These are phyloP conservation scores for Cochlearius cochlearius DNA, from an alignment of 2,113 vertebrate species.

Conservation along the genomic window DNA sequence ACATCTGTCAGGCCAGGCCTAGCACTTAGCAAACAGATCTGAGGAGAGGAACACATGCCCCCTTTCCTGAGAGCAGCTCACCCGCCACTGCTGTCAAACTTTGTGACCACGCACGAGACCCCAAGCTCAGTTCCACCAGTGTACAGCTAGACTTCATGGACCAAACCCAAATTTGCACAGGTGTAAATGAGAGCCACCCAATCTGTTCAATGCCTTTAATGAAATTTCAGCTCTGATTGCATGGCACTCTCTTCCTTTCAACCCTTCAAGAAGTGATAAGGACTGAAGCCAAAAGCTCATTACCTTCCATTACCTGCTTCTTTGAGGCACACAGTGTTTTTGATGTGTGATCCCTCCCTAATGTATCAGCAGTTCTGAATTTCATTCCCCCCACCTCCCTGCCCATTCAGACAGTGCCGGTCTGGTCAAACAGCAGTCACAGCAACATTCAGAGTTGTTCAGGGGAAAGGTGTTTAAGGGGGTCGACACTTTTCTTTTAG, in stretches of 20 bases:
- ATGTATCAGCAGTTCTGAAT: neutral
- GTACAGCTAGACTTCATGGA: neutral
- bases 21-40: constrained; percentile 50
- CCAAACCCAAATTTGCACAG: neutral
- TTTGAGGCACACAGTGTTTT: neutral
- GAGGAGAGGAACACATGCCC: constrained; percentile 46
- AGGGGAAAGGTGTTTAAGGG: neutral
- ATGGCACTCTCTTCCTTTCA: neutral
- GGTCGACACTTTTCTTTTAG: neutral
- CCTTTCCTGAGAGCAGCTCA: constrained; percentile 35
- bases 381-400: neutral
- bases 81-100: neutral
- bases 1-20: constrained; percentile 56
- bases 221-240: neutral
- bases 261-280: neutral
- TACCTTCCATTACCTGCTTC: neutral
- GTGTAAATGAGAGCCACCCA: constrained; percentile 4
- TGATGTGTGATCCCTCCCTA: neutral
- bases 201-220: neutral
- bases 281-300: neutral
- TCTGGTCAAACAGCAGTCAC: neutral
- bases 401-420: neutral
- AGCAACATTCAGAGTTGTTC: neutral
- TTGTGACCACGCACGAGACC: neutral
- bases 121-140: neutral